phyloP scores from a whole-genome alignment of 2,113 vertebrate species.

The Chloroceryle aenea region DNA sequence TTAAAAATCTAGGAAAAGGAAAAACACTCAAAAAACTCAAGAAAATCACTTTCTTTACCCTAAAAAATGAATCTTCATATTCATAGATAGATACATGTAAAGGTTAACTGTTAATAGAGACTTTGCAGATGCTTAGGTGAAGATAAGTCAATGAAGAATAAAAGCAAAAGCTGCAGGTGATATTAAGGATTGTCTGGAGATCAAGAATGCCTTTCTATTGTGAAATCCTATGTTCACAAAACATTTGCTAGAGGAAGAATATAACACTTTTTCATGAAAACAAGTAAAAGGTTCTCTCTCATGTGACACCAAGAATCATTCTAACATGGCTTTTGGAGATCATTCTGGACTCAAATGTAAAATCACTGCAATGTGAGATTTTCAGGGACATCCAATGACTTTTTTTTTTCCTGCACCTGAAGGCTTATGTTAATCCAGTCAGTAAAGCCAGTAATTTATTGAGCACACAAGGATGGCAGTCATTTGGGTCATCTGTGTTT shows the following conservation, averaged over 20 bases:
- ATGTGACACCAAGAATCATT: not conserved
- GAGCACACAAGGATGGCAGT: not conserved
- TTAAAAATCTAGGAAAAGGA: not conserved
- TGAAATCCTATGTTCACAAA: not conserved
- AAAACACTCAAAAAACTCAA: not conserved
- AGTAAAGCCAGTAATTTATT: conserved; percentile 47
- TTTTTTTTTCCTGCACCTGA: not conserved
- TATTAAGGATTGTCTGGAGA: not conserved
- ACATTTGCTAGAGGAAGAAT: not conserved
- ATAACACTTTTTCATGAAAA: not conserved
- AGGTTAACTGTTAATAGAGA: not conserved
- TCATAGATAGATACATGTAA: not conserved
- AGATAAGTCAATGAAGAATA: not conserved
- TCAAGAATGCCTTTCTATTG: not conserved
- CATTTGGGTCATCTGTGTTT: conserved; percentile 4
- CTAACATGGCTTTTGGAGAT: not conserved
- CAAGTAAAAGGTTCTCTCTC: not conserved
- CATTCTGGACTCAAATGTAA: not conserved
- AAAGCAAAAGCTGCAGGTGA: not conserved
- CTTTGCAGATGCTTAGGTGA: conserved; percentile 28
- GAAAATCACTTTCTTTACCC: not conserved
- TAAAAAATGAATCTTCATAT: not conserved
- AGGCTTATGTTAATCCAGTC: conserved; percentile 34
- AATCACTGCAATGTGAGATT: not conserved
- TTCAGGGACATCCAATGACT: conserved; percentile 10